Percentiles rank a stretch among this genome's conserved stretches.
phyloP scores from a whole-genome alignment of 2,113 vertebrate species.

The Callospermophilus lateralis region DNA sequence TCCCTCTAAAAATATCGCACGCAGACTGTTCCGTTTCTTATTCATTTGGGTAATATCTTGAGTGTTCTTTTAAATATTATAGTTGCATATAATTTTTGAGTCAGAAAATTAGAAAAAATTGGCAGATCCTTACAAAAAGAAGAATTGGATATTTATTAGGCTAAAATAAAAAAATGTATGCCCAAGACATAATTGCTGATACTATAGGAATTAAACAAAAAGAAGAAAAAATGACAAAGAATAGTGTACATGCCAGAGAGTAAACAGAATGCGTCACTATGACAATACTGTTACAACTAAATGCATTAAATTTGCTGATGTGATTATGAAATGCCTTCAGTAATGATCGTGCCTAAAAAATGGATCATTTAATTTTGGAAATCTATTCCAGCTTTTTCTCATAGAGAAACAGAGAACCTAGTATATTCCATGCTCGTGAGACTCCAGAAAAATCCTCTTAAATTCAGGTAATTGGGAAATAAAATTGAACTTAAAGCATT shows the following conservation, averaged over 20 bases:
- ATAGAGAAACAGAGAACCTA: background rate
- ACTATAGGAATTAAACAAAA: conserved; percentile 51
- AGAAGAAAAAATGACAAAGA: background rate
- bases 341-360: background rate
- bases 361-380: conserved; percentile 53
- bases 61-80: conserved; percentile 33
- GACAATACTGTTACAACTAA: conserved; percentile 33
- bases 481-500: conserved; percentile 71
- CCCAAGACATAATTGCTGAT: conserved; percentile 48
- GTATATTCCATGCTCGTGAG: conserved; percentile 19
- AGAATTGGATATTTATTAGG: conserved; percentile 15
- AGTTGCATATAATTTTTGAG: background rate
- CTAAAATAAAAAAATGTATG: conserved; percentile 62
- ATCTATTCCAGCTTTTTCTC: conserved; percentile 58
- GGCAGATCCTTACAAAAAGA: conserved; percentile 34
- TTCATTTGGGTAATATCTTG: background rate
- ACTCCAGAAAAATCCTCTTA: conserved; percentile 55
- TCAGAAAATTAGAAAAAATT: conserved; percentile 49
- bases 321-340: background rate
- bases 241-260: background rate
- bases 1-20: conserved; percentile 55
- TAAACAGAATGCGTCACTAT: conserved; percentile 48
- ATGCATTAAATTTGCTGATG: conserved; percentile 48
- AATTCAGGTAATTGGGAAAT: conserved; percentile 63
- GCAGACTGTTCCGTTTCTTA: conserved; percentile 39